A percentile compares a stretch with the other conserved stretches of the same genome.
Conservation (phyloP, 2,888 invertebrate species). For the Hipparchia semele region DNA sequence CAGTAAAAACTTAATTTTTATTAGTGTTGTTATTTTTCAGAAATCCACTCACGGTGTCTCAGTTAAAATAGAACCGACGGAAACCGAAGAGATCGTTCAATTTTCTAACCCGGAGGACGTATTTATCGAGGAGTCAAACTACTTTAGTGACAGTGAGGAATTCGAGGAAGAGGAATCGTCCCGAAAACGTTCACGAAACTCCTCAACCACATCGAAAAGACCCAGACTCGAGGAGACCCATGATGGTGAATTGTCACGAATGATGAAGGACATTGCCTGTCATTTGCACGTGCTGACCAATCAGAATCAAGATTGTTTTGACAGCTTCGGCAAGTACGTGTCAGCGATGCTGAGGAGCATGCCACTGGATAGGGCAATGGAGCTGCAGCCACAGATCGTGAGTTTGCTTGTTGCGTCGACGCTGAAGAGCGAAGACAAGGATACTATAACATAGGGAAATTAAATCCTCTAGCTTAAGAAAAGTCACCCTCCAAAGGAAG, state of each 20-base stretch:
- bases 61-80: slow-evolving; percentile 3
- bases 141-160: slow-evolving; percentile 7
- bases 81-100: neutral
- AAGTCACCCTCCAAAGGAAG: too few species aligned
- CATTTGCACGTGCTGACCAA: slow-evolving; percentile 10
- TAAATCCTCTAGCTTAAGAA: too few species aligned
- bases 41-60: neutral
- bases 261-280: slow-evolving; percentile 9
- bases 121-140: neutral
- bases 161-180: neutral
- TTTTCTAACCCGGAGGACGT: slow-evolving; percentile 5
- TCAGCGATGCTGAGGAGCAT: slow-evolving; percentile 52
- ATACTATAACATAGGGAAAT: neutral
- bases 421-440: neutral
- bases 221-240: neutral
- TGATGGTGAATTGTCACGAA: neutral
- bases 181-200: slow-evolving; percentile 7
- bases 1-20: too few species aligned
- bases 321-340: slow-evolving; percentile 57
- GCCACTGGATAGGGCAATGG: slow-evolving; percentile 49
- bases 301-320: slow-evolving; percentile 48
- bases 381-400: slow-evolving; percentile 51
- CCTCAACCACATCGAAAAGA: slow-evolving; percentile 8
- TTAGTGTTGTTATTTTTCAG: neutral
- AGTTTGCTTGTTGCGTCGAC: slow-evolving; percentile 22